Conservation (phyloP, 2,113 vertebrate genomes). For the Platycercus adscitus region DNA sequence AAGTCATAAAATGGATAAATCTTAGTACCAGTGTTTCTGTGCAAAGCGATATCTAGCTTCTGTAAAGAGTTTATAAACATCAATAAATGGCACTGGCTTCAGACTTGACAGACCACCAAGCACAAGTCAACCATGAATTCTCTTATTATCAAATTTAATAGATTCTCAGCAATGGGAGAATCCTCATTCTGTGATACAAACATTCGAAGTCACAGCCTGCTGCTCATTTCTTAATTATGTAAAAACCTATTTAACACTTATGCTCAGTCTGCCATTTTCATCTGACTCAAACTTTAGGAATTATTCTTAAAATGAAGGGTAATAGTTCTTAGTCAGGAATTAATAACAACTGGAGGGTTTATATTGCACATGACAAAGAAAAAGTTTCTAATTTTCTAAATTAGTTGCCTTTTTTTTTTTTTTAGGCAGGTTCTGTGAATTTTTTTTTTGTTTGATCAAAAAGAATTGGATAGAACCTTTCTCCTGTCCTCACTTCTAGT, state of each 20-base stretch:
- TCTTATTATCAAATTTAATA: slow-evolving; percentile 55
- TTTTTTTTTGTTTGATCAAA: background rate
- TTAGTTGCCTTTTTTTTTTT: background rate
- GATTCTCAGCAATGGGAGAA: slow-evolving; percentile 30
- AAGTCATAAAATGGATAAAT: background rate
- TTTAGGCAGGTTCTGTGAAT: background rate
- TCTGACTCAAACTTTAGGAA: background rate
- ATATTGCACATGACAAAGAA: background rate
- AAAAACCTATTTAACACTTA: slow-evolving; percentile 26
- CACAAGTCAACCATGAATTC: slow-evolving; percentile 36
- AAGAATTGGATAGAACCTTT: background rate
- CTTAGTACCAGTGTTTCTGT: background rate
- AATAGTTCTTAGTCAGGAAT: background rate
- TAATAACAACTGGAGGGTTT: background rate
- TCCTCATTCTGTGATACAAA: slow-evolving; percentile 22
- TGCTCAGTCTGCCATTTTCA: background rate
- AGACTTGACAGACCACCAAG: slow-evolving; percentile 37
- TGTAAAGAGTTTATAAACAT: slow-evolving; percentile 7
- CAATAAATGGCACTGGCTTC: background rate
- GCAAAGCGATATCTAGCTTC: background rate
- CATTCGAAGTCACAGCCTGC: slow-evolving; percentile 28
- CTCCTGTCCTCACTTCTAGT: background rate
- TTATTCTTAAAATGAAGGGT: background rate
- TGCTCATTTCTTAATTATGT: slow-evolving; percentile 52
- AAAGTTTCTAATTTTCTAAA: background rate